phyloP scores from a whole-genome alignment of 1,140 invertebrate species.

The Manduca sexta region DNA sequence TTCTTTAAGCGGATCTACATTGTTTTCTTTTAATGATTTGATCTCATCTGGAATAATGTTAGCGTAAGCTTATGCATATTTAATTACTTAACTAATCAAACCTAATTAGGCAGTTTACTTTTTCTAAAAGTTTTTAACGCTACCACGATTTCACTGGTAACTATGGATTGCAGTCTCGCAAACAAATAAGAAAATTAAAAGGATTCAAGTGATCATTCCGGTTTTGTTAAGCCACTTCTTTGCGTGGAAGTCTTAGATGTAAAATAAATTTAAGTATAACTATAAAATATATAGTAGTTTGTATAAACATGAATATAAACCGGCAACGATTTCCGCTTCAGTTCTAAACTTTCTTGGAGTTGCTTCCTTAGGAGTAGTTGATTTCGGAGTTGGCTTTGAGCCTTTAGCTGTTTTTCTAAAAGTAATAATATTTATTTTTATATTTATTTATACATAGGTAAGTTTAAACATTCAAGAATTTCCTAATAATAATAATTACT shows the following conservation, averaged over 20 bases:
- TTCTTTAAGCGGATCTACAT: conserved; percentile 47
- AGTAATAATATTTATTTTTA: not conserved
- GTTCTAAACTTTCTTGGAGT: conserved; percentile 36
- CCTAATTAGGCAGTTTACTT: too few species aligned
- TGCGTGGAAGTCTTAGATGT: too few species aligned
- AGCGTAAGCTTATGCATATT: too few species aligned
- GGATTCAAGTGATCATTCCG: too few species aligned
- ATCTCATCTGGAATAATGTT: conserved; percentile 41
- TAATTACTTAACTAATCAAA: too few species aligned
- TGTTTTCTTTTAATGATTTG: conserved; percentile 37
- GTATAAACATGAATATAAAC: conserved; percentile 17
- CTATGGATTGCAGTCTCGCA: too few species aligned
- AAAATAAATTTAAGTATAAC: too few species aligned
- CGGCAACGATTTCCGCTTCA: conserved; percentile 53
- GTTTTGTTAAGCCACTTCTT: too few species aligned
- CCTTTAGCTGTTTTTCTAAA: conserved; percentile 43
- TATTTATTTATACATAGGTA: not conserved
- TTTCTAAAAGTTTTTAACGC: too few species aligned
- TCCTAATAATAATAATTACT: not conserved
- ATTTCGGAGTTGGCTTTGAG: conserved; percentile 28
- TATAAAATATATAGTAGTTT: not conserved
- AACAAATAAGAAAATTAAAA: too few species aligned
- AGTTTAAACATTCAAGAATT: not conserved
- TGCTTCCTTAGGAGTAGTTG: conserved; percentile 16
- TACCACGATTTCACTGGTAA: too few species aligned